These are phyloP conservation scores for Drosophila mauritiana DNA, from an alignment of 1,140 invertebrate genomes.

Conservation along the genomic window DNA sequence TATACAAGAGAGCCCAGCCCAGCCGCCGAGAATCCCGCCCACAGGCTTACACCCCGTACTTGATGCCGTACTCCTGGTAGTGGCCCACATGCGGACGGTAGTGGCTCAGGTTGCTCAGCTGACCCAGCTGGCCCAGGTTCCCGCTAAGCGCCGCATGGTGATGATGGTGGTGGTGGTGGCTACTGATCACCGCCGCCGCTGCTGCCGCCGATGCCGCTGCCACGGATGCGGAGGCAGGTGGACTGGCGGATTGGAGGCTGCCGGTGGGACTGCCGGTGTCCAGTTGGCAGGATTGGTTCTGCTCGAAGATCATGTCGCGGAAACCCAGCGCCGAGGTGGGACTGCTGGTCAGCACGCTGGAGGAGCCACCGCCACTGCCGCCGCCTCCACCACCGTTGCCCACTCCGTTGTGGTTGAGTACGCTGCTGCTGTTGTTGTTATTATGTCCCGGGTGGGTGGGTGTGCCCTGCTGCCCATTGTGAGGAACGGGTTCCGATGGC, in stretches of 20 bases:
- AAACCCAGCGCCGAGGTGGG: constrained; percentile 75
- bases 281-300: constrained; percentile 82
- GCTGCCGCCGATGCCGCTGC: constrained; percentile 68
- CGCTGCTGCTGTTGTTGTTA: constrained; percentile 44
- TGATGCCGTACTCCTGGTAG: constrained; percentile 84
- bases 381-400: constrained; percentile 11
- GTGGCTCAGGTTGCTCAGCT: constrained; percentile 81
- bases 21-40: constrained; percentile 23
- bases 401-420: constrained; percentile 43
- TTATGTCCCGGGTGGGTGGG: constrained; percentile 65
- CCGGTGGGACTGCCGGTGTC: constrained; percentile 83
- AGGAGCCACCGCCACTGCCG: constrained; percentile 18
- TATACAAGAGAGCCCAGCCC: constrained; percentile 81
- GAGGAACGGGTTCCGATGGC: constrained; percentile 73
- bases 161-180: constrained; percentile 79
- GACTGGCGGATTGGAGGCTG: constrained; percentile 78
- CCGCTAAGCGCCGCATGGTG: constrained; percentile 80
- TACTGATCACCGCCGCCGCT: constrained; percentile 74
- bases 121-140: constrained; percentile 77
- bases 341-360: constrained; percentile 63
- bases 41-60: constrained; percentile 79
- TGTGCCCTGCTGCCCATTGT: constrained; percentile 57
- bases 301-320: constrained; percentile 84
- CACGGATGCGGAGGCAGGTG: constrained; percentile 62
- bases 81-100: constrained; percentile 82